These are phyloP conservation scores for Lordiphosa mommai DNA, from an alignment of 1,140 invertebrate species.

Conservation along the genomic window DNA sequence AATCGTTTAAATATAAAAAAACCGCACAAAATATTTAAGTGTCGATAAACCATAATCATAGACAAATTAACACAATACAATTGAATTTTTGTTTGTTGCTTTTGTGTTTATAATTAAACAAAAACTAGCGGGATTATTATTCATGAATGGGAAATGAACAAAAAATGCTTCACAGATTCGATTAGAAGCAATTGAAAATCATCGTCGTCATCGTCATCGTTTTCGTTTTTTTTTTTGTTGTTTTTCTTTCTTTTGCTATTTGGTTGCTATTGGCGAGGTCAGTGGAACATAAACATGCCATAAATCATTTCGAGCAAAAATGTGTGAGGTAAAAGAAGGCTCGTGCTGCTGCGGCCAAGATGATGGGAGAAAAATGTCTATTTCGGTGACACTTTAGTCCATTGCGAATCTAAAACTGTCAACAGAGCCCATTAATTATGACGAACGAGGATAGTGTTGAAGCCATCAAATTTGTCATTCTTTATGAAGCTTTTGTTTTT, in stretches of 20 bases:
- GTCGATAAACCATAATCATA: constrained; percentile 45
- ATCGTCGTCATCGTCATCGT: constrained; percentile 28
- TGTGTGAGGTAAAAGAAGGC: constrained; percentile 41
- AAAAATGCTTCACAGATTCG: constrained; percentile 39
- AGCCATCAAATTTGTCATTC: constrained; percentile 67
- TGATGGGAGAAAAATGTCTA: constrained; percentile 30
- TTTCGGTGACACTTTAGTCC: constrained; percentile 33
- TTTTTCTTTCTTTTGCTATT: constrained; percentile 12
- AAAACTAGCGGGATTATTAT: constrained; percentile 30
- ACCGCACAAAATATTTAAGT: constrained; percentile 32
- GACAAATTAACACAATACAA: constrained; percentile 38
- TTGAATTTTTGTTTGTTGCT: not conserved
- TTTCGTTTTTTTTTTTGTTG: not conserved
- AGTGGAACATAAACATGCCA: constrained; percentile 71
- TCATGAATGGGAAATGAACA: constrained; percentile 49
- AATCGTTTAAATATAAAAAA: no score
- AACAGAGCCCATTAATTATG: constrained; percentile 63
- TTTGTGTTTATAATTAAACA: constrained; percentile 53
- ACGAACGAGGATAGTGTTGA: constrained; percentile 41
- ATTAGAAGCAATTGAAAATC: constrained; percentile 30
- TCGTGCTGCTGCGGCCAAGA: constrained; percentile 48
- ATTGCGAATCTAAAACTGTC: constrained; percentile 62
- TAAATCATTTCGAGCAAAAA: constrained; percentile 53
- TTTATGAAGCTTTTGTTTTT: constrained; percentile 37
- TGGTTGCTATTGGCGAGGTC: constrained; percentile 55